These are phyloP conservation scores for Lycocorax pyrrhopterus DNA, from an alignment of 2,113 vertebrate species.

Conservation along the genomic window DNA sequence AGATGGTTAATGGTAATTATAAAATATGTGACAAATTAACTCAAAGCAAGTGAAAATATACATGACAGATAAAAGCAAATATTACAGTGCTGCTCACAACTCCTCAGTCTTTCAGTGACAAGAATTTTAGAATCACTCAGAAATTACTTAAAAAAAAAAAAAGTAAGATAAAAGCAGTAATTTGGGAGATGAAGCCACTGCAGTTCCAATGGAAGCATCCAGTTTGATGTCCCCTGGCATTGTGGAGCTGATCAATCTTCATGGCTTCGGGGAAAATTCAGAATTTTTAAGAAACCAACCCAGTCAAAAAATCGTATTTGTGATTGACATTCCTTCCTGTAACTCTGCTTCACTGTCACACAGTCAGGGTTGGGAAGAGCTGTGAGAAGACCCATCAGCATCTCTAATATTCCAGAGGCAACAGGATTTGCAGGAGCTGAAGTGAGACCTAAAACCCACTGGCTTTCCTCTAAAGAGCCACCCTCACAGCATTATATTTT, in stretches of 20 bases:
- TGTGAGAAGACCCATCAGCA: background rate
- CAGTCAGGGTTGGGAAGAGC: background rate
- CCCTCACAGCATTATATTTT: no score
- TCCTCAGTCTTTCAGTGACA: background rate
- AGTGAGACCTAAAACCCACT: background rate
- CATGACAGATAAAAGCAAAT: background rate
- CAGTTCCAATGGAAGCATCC: background rate
- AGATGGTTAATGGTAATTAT: background rate
- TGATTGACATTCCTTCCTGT: background rate
- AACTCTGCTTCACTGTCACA: background rate
- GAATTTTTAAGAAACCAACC: background rate
- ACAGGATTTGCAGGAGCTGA: background rate
- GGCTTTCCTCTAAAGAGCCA: background rate
- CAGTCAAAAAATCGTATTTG: background rate
- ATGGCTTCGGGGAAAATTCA: background rate
- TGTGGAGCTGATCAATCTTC: background rate
- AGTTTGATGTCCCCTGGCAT: background rate
- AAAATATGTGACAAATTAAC: slow-evolving; percentile 8
- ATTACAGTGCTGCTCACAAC: background rate
- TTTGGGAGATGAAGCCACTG: background rate
- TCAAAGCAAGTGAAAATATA: background rate
- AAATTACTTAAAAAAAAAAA: background rate
- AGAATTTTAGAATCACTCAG: background rate
- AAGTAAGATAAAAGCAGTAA: background rate
- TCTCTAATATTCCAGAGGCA: background rate